Evolutionary conservation across 2,888 invertebrate genomes (phyloP), one percentile per base, ranked within the genome.

Genomic region (Strigamia transsilvanica): DNA sequence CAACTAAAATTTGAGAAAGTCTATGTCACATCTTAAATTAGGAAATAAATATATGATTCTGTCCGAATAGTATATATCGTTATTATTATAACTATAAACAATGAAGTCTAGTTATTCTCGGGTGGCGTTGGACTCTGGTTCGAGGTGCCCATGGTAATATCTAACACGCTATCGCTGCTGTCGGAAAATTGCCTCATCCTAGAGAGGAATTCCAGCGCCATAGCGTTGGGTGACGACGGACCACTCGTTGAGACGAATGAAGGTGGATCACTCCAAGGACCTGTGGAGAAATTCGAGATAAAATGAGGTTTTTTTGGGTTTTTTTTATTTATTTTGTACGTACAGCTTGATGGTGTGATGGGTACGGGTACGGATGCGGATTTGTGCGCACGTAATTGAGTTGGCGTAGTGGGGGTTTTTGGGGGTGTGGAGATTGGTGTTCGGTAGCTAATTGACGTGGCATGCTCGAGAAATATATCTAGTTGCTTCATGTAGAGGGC

Each of bases 401-500:
- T 82, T 21, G 83, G 83, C 2, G 84, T 83, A 3, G 83, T 80
- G n/a, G 86, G 86, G 46, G 86, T 85, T 80, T 85, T 85, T 13
- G 18, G 93, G 91, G 83, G 93, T 91, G 81, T 93, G 91, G 46
- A 93, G 91, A 82, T 93, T 91, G 87, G 87, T 27, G 87, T 86
- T 81, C 94, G 93, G 85, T 93, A 89, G 82, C 93, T 93, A 81
- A 93, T 92, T 42, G 92, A 90, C 18, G 95, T 94, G 91, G 97
- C 94, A 85, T 93, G 92, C 86, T 95, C 94, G 88, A 99, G 90
- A 89, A 97, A 99, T 77, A 85, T 90, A 88, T 98, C 98, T 86
- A 99, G 90, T 88, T 98, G 97, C 73, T 94, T 92, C 87, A 98
- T 90, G 80, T 97, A 98, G 85, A 99, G 90, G 79, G 97, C 96